phyloP scores from a whole-genome alignment of 2,113 vertebrate species.

The Pseudopipra pipra region DNA sequence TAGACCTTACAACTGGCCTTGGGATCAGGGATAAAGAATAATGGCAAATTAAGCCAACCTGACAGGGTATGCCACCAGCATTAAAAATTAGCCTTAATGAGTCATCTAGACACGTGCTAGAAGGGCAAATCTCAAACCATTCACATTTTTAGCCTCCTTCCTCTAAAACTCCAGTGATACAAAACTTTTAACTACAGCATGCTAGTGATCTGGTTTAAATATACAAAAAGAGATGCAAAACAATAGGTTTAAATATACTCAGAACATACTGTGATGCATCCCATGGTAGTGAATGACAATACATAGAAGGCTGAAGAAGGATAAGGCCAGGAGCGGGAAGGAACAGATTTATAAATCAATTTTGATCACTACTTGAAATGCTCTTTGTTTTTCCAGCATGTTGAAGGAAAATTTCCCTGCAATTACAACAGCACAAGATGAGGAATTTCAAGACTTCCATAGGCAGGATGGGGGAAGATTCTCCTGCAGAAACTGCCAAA shows the following conservation, averaged over 20 bases:
- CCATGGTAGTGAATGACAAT: background rate
- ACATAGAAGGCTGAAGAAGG: background rate
- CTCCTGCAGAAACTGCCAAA: background rate
- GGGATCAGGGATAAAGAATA: background rate
- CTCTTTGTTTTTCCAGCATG: background rate
- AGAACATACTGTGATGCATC: background rate
- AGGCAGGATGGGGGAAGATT: background rate
- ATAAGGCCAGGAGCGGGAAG: background rate
- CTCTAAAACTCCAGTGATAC: background rate
- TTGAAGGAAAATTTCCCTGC: background rate
- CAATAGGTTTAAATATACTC: background rate
- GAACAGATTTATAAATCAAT: background rate
- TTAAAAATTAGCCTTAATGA: slow-evolving; percentile 16
- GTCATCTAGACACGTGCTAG: background rate
- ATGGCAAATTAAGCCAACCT: background rate
- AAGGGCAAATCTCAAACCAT: background rate
- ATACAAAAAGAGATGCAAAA: background rate
- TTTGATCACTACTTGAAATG: background rate
- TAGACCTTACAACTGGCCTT: background rate
- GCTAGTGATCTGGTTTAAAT: background rate
- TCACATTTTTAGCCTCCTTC: background rate
- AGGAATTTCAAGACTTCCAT: background rate
- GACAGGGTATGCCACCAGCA: background rate
- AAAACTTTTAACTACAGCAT: background rate
- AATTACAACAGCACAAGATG: background rate